Evolutionary conservation across 2,888 invertebrate species (phyloP).

Genomic region (Cheilosia impressa): DNA sequence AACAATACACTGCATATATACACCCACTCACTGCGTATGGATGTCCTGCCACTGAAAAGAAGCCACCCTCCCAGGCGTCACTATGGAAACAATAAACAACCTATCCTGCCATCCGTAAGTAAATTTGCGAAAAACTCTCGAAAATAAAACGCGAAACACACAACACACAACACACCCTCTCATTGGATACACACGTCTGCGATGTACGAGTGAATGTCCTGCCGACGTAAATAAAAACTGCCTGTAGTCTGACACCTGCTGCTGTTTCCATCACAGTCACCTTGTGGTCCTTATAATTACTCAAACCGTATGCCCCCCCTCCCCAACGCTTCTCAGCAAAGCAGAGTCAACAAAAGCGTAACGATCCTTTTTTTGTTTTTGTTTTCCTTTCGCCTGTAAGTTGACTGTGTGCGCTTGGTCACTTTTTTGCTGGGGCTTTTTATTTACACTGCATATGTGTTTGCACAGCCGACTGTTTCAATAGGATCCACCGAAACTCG

Average conservation of each 20-base stretch:
- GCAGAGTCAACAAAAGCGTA: conserved; percentile 31
- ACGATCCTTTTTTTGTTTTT: background rate
- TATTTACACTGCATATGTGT: conserved; percentile 15
- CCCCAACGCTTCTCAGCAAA: background rate
- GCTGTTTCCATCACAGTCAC: conserved; percentile 45
- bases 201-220: background rate
- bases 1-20: background rate
- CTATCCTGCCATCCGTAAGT: conserved; percentile 30
- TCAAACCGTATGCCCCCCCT: conserved; percentile 24
- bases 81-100: conserved; percentile 66
- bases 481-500: background rate
- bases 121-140: conserved; percentile 25
- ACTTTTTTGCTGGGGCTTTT: conserved; percentile 16
- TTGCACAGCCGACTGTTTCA: background rate
- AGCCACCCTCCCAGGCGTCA: conserved; percentile 27
- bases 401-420: background rate
- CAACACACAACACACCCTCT: background rate
- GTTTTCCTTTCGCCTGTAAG: background rate
- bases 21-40: conserved; percentile 21
- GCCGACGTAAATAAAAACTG: conserved; percentile 8
- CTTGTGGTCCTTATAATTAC: conserved; percentile 46
- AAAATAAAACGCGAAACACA: conserved; percentile 17
- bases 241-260: conserved; percentile 49
- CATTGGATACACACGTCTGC: background rate
- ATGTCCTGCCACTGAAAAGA: conserved; percentile 36